phyloP scores from a whole-genome alignment of 1,140 invertebrate species.

The Tetramorium alpestre region DNA sequence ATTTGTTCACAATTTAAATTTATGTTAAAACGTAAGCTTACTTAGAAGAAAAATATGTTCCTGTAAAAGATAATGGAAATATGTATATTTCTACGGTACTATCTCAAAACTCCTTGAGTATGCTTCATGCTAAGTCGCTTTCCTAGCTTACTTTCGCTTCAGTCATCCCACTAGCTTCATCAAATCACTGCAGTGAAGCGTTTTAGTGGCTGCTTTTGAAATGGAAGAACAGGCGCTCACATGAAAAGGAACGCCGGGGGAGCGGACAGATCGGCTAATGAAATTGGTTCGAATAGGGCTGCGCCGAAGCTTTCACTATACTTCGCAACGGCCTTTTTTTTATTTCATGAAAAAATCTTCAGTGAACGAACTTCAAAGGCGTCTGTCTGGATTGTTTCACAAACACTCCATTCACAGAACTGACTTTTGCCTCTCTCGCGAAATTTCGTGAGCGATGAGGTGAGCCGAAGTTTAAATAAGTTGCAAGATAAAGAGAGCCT shows the following conservation, averaged over 20 bases:
- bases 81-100: not conserved
- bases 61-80: not conserved
- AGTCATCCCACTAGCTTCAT: conserved; percentile 20
- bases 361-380: conserved; percentile 23
- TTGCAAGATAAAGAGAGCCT: not conserved
- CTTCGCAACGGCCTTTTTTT: not conserved
- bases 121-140: not conserved
- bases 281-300: conserved; percentile 53
- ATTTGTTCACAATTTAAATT: not conserved
- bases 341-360: conserved; percentile 31
- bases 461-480: conserved; percentile 31
- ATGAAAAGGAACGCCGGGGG: not conserved
- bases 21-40: not conserved
- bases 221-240: conserved; percentile 9
- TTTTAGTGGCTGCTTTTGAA: conserved; percentile 51
- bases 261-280: conserved; percentile 56
- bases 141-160: not conserved
- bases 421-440: not conserved
- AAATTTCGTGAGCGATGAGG: conserved; percentile 13
- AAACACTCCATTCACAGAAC: conserved; percentile 7
- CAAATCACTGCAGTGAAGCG: conserved; percentile 20
- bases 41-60: not conserved
- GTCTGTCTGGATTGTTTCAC: conserved; percentile 51
- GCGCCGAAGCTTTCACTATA: not conserved
- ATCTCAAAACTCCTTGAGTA: not conserved